phyloP scores from a whole-genome alignment of 2,797 vertebrate species.

The Melopsittacus undulatus region DNA sequence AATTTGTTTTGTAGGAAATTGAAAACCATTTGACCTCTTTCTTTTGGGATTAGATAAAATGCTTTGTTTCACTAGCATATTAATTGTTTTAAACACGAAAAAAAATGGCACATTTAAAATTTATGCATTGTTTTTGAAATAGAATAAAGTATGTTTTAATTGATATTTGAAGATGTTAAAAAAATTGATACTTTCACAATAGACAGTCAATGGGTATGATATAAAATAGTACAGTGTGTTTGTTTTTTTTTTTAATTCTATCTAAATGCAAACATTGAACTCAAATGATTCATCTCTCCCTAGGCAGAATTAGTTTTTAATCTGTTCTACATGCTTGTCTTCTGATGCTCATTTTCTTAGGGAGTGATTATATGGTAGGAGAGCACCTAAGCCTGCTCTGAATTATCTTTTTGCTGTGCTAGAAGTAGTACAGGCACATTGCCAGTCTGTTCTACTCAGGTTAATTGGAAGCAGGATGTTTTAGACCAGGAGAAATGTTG shows the following conservation, averaged over 20 bases:
- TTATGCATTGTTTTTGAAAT: background rate
- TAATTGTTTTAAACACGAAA: background rate
- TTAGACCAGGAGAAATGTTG: background rate
- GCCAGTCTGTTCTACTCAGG: background rate
- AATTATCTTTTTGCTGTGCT: background rate
- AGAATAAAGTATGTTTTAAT: background rate
- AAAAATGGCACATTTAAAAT: background rate
- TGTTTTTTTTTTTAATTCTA: background rate
- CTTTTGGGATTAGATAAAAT: background rate
- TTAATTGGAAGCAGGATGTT: conserved; percentile 11
- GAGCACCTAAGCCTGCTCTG: background rate
- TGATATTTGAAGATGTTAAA: background rate
- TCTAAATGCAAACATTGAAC: background rate
- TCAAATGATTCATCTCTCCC: background rate
- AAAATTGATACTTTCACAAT: background rate
- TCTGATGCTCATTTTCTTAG: background rate
- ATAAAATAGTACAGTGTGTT: background rate
- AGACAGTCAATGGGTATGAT: background rate
- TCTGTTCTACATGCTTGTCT: background rate
- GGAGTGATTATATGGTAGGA: background rate
- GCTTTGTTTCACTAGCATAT: background rate
- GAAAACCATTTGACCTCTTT: background rate
- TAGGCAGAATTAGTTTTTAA: background rate
- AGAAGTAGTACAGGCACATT: background rate
- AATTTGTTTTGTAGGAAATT: background rate